Evolutionary conservation across 2,113 vertebrate species (phyloP).

Genomic region (Notiomystis cincta): DNA sequence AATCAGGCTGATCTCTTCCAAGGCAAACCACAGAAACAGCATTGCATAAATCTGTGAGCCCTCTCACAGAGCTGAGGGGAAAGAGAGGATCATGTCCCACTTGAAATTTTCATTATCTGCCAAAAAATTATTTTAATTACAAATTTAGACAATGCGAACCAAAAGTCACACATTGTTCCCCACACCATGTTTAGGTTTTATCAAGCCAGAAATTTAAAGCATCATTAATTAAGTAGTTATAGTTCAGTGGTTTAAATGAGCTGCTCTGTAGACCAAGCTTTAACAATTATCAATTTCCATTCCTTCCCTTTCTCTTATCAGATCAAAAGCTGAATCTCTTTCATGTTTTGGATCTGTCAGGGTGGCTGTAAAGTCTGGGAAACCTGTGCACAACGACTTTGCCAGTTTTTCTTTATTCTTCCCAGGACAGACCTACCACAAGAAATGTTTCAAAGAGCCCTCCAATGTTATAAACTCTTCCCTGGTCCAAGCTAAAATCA

Average conservation of each 20-base stretch:
- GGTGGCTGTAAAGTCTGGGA: not conserved
- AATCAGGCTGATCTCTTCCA: conserved; percentile 15
- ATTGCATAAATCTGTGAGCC: not conserved
- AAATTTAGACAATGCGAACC: not conserved
- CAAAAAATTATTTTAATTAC: not conserved
- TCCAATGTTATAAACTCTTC: not conserved
- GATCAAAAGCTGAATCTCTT: not conserved
- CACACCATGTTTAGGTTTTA: not conserved
- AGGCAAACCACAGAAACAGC: not conserved
- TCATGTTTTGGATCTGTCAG: not conserved
- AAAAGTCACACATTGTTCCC: not conserved
- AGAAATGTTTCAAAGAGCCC: not conserved
- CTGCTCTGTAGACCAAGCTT: not conserved
- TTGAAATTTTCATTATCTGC: not conserved
- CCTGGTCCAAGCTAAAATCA: not conserved
- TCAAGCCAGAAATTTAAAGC: not conserved
- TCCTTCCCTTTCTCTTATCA: not conserved
- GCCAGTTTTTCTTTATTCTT: not conserved
- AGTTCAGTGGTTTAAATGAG: not conserved
- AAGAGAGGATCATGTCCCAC: not conserved
- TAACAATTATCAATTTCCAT: not conserved
- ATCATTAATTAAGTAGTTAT: not conserved
- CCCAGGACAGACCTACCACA: not conserved
- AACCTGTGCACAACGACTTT: not conserved
- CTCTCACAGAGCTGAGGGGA: not conserved